Percentiles rank a stretch among this genome's conserved stretches.
These are phyloP conservation scores for Neodon shergylaensis DNA, from an alignment of 2,113 vertebrate species.

Conservation along the genomic window DNA sequence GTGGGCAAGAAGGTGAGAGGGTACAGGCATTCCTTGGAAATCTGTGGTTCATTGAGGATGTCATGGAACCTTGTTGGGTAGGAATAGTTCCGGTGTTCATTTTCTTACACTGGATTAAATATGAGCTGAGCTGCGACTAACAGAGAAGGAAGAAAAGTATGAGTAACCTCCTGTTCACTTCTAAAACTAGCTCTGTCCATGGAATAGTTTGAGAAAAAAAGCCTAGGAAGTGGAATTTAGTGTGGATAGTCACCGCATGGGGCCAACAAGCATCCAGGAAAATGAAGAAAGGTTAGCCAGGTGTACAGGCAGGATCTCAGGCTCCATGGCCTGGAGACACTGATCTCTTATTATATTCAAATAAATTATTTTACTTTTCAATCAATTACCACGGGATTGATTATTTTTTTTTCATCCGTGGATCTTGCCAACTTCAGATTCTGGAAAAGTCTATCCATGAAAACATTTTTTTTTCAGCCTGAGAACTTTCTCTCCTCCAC, in stretches of 20 bases:
- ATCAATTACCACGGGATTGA: background rate
- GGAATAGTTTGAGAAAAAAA: background rate
- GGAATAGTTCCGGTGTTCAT: background rate
- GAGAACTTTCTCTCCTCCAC: slow-evolving; percentile 49
- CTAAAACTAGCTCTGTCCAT: background rate
- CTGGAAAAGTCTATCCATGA: background rate
- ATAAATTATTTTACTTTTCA: background rate
- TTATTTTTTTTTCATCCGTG: background rate
- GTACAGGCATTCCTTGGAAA: background rate
- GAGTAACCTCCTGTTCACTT: background rate
- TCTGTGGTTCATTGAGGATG: background rate
- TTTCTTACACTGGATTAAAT: background rate
- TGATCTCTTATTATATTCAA: background rate
- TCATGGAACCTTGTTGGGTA: background rate
- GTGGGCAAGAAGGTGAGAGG: too few species aligned
- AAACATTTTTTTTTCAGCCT: background rate
- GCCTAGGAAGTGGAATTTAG: background rate
- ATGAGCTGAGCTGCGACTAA: background rate
- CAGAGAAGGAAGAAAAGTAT: background rate
- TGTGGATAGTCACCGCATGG: too few species aligned
- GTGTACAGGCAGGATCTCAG: background rate
- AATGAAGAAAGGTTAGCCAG: background rate
- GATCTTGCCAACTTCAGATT: background rate
- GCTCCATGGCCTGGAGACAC: rapidly evolving
- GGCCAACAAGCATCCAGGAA: background rate